phyloP scores from a whole-genome alignment of 1,140 invertebrate species.

The Brachionus rotundiformis region DNA sequence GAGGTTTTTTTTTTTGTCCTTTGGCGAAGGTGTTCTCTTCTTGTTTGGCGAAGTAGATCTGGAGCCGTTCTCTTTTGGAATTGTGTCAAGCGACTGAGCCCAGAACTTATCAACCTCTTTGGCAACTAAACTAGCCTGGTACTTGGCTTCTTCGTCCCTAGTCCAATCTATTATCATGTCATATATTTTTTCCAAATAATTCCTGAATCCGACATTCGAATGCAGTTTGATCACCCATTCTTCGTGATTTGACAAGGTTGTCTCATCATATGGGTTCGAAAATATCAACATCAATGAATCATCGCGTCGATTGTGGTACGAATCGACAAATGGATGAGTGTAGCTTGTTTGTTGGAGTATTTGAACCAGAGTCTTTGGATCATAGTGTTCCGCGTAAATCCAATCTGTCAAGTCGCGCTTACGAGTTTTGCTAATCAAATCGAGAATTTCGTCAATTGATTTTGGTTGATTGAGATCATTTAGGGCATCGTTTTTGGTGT shows the following conservation, averaged over 20 bases:
- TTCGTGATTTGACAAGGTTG: slow-evolving; percentile 58
- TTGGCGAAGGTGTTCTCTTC: slow-evolving; percentile 45
- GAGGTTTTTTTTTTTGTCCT: slow-evolving; percentile 38
- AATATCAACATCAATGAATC: slow-evolving; percentile 60
- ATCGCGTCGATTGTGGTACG: slow-evolving; percentile 63
- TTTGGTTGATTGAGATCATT: slow-evolving; percentile 37
- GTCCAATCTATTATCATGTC: slow-evolving; percentile 60
- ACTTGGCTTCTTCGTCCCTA: slow-evolving; percentile 61
- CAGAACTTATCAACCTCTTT: slow-evolving; percentile 58
- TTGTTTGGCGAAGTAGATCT: slow-evolving; percentile 4
- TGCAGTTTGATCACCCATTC: slow-evolving; percentile 62
- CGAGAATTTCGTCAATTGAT: slow-evolving; percentile 53
- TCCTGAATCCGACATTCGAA: slow-evolving; percentile 64
- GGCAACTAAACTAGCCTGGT: slow-evolving; percentile 58
- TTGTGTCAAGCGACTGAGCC: slow-evolving; percentile 54
- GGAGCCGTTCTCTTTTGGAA: slow-evolving; percentile 49
- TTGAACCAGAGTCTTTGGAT: slow-evolving; percentile 60
- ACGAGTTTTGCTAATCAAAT: slow-evolving; percentile 58
- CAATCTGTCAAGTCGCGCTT: slow-evolving; percentile 61
- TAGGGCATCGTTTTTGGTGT: background rate
- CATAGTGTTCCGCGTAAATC: slow-evolving; percentile 63
- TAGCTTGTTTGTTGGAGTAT: slow-evolving; percentile 59
- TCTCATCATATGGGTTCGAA: slow-evolving; percentile 60
- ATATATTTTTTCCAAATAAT: slow-evolving; percentile 62
- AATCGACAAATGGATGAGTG: slow-evolving; percentile 59